Percentiles rank a stretch among this genome's conserved stretches.
Conservation (phyloP, 2,113 vertebrate species). For the Gorsachius goisagi region DNA sequence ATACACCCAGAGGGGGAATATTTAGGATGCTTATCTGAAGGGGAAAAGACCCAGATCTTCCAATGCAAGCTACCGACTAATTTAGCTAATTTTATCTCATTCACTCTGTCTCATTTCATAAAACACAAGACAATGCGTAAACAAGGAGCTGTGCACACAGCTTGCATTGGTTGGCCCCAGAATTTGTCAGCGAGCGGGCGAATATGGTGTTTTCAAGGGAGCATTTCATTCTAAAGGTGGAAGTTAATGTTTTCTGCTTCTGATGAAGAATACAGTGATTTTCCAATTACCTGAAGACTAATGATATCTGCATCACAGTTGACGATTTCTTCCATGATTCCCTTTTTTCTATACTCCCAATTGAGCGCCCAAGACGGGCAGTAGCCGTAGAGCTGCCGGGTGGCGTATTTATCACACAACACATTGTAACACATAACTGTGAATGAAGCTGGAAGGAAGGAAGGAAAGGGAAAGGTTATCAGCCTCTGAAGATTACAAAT, state of each 20-base stretch:
- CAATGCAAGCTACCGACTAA: neutral
- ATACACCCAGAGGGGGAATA: neutral
- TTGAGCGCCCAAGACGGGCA: slow-evolving; percentile 98
- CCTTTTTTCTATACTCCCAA: slow-evolving; percentile 99
- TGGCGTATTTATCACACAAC: slow-evolving; percentile 98
- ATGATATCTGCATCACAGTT: slow-evolving; percentile 97
- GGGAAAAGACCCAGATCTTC: neutral
- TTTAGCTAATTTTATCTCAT: neutral
- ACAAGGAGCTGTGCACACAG: neutral
- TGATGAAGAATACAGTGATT: neutral
- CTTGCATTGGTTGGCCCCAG: neutral
- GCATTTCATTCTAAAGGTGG: neutral
- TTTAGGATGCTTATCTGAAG: neutral
- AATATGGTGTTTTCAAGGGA: neutral
- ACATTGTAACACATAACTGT: slow-evolving; percentile 99
- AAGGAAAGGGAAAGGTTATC: neutral
- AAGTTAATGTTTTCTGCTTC: neutral
- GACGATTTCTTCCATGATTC: slow-evolving; percentile 99
- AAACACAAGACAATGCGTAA: neutral
- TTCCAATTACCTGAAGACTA: slow-evolving; percentile 85
- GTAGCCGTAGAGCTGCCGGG: slow-evolving; percentile 97
- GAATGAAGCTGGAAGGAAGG: slow-evolving; percentile 84
- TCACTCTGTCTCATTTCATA: neutral
- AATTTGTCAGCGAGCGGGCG: neutral
- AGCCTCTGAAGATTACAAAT: neutral